These are phyloP conservation scores for Taurulus bubalis DNA, from an alignment of 2,113 vertebrate genomes.

Conservation along the genomic window DNA sequence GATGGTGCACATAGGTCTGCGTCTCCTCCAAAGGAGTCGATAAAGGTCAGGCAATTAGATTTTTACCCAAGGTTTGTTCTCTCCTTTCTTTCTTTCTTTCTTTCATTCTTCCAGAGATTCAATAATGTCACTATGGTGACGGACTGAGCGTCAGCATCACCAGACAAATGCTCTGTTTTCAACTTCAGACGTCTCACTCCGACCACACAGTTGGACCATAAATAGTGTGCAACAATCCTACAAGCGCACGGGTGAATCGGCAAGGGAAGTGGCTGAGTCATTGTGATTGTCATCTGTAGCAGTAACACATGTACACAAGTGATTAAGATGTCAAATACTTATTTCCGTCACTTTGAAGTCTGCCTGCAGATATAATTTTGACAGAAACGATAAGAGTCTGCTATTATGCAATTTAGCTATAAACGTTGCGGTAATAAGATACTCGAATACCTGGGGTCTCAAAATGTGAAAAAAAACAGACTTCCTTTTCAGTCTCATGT, in stretches of 20 bases:
- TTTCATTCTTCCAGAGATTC: conserved; percentile 45
- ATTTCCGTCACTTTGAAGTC: neutral
- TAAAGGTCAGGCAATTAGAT: conserved; percentile 85
- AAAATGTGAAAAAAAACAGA: neutral
- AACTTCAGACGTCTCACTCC: conserved; percentile 20
- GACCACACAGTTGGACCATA: conserved; percentile 8
- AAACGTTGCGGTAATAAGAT: neutral
- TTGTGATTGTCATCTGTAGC: neutral
- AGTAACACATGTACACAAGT: neutral
- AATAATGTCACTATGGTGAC: conserved; percentile 66
- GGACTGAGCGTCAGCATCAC: conserved; percentile 53
- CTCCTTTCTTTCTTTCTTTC: neutral
- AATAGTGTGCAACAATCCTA: neutral
- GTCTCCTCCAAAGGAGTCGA: conserved; percentile 80
- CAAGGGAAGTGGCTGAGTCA: neutral
- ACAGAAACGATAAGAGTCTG: neutral
- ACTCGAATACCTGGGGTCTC: neutral
- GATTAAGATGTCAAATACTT: neutral
- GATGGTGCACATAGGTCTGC: conserved; percentile 66
- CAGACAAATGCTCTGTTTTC: conserved; percentile 30
- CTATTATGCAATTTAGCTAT: neutral
- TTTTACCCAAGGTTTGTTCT: conserved; percentile 24
- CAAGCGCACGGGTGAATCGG: neutral
- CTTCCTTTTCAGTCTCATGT: neutral
- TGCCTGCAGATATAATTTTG: neutral